Evolutionary conservation across 2,113 vertebrate species (phyloP), one percentile per base, ranked within the genome.

Genomic region (Xiphophorus hellerii): DNA sequence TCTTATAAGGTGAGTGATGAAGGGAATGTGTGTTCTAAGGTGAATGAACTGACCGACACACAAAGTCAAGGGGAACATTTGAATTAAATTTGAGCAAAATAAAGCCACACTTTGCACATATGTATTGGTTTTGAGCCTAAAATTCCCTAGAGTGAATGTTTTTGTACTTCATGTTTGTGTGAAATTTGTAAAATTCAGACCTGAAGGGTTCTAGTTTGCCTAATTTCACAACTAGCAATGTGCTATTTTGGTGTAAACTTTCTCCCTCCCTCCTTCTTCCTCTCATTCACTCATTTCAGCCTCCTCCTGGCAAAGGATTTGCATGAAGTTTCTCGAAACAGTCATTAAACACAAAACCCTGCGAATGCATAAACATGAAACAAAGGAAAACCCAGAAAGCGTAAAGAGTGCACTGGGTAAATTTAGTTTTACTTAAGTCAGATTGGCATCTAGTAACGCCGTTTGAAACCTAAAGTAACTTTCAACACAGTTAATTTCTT

Each of bases 211-310:
- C 73, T 62, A 62, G 73, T 82, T 77, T 60, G 81, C 63, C 72
- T 81, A 62, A 85, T 77, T 87, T 86, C 66, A 80, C 76, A 85
- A 81, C 28, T 75, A 83, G 80, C 81, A 75, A 89, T 74, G 70
- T 77, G 77, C 83, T 86, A 70, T 82, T 85, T 84, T 81, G 48
- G 83, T 87, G 88, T 71, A 81, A 70, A 66, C 78, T 83, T 81
- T 65, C 75, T 39, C 8, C 77, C 66, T 66, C 42, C n/a, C 37
- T 65, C 71, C 29, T 30, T 73, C 62, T 64, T 69, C 80, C 85
- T 77, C 68, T 84, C 75, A 4, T 71, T 85, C 73, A 76, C 69
- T 78, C 71, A 81, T 83, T 73, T 71, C 78, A 58, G 63, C 37
- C 51, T 74, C 73, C 63, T 81, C 14, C 37, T 81, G 61, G 68